Conservation (phyloP, 2,888 invertebrate species). For the Tricholauxania praeusta region DNA sequence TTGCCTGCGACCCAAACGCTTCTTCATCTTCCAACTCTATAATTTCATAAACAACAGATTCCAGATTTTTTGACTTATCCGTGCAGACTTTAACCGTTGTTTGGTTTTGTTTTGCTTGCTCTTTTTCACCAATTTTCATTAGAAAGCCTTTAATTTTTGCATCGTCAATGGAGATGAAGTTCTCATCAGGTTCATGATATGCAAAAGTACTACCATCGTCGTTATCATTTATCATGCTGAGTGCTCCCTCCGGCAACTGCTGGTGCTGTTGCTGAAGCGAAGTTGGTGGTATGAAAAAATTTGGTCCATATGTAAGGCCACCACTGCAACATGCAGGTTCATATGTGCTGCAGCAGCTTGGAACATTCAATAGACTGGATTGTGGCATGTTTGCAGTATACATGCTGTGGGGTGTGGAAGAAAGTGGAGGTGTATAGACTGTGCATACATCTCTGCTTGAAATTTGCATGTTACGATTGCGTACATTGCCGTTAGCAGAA, state of each 20-base stretch:
- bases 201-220: slow-evolving; percentile 47
- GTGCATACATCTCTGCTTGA: slow-evolving; percentile 10
- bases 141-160: slow-evolving; percentile 62
- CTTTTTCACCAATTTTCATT: slow-evolving; percentile 56
- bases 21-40: slow-evolving; percentile 62
- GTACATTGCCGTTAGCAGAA: not conserved
- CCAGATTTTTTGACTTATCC: slow-evolving; percentile 25
- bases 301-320: not conserved
- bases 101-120: slow-evolving; percentile 47
- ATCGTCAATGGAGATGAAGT: slow-evolving; percentile 66
- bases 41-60: slow-evolving; percentile 51
- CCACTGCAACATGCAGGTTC: slow-evolving; percentile 43
- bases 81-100: slow-evolving; percentile 6
- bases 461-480: slow-evolving; percentile 5
- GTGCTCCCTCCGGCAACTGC: slow-evolving; percentile 37
- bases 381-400: not conserved
- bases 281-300: not conserved
- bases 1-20: not conserved
- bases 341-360: slow-evolving; percentile 20
- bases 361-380: not conserved
- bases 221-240: slow-evolving; percentile 29
- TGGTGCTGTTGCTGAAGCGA: slow-evolving; percentile 22
- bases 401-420: not conserved
- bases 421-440: slow-evolving; percentile 5
- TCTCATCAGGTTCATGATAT: slow-evolving; percentile 63